These are phyloP conservation scores for Tinamus guttatus DNA, from an alignment of 2,113 vertebrate species.

Conservation along the genomic window DNA sequence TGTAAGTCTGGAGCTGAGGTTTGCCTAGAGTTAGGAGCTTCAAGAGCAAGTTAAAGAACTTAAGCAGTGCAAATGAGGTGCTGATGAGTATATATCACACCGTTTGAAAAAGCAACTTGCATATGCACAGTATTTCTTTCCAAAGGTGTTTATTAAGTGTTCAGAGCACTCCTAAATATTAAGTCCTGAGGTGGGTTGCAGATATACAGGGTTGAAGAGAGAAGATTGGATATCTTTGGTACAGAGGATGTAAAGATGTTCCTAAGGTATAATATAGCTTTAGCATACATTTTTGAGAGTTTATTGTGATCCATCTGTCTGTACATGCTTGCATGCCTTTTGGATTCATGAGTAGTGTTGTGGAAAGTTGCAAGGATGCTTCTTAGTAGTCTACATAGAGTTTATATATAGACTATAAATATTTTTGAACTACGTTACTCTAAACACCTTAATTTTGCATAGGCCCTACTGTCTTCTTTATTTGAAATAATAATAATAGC, in stretches of 20 bases:
- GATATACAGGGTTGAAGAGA: background rate
- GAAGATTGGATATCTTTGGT: background rate
- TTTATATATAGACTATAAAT: background rate
- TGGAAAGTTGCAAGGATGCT: accelerated
- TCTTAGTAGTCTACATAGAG: background rate
- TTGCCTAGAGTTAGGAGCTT: background rate
- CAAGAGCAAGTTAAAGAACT: background rate
- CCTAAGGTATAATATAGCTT: background rate
- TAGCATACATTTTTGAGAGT: background rate
- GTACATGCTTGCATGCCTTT: background rate
- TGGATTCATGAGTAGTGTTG: background rate
- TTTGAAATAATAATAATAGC: background rate
- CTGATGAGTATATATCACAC: background rate
- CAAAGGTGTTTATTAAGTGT: background rate
- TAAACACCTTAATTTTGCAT: background rate
- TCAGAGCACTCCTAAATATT: background rate
- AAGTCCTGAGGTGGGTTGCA: background rate
- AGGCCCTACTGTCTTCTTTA: background rate
- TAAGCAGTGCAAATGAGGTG: background rate
- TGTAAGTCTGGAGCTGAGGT: background rate
- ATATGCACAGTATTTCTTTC: background rate
- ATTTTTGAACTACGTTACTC: background rate
- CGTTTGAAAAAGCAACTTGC: background rate
- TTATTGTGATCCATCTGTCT: background rate
- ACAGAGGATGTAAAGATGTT: background rate